Conservation (phyloP, 2,113 vertebrate species). For the Actinemys pallida region DNA sequence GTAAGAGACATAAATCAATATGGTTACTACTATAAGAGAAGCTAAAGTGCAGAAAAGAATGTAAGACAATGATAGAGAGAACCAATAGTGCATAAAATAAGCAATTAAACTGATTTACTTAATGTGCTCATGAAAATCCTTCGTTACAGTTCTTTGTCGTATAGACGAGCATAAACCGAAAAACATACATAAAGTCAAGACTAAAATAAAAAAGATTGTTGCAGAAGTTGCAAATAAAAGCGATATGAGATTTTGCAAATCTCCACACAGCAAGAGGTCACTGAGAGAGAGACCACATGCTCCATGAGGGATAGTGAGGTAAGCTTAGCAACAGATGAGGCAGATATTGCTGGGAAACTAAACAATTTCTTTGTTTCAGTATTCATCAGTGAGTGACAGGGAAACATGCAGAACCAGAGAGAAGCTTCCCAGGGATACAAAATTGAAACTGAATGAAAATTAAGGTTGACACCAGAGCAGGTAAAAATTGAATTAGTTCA, state of each 20-base stretch:
- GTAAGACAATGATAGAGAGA: not conserved
- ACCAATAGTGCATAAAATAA: not conserved
- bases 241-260: not conserved
- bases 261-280: not conserved
- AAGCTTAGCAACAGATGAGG: slow-evolving; percentile 46
- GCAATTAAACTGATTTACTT: not conserved
- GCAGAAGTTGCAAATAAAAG: not conserved
- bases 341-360: slow-evolving; percentile 34
- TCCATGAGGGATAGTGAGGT: not conserved
- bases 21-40: not conserved
- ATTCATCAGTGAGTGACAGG: slow-evolving; percentile 26
- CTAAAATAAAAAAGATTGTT: not conserved
- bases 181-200: not conserved
- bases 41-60: not conserved
- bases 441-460: slow-evolving; percentile 28
- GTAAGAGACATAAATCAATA: not conserved
- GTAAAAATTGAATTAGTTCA: slow-evolving; percentile 34
- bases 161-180: not conserved
- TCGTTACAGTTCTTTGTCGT: not conserved
- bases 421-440: slow-evolving; percentile 23
- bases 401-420: not conserved
- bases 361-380: slow-evolving; percentile 51
- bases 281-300: not conserved
- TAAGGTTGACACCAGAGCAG: not conserved
- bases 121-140: not conserved